Evolutionary conservation across 2,797 vertebrate species (phyloP), one percentile per base, ranked within the genome.

Genomic region (Distichodus sexfasciatus): DNA sequence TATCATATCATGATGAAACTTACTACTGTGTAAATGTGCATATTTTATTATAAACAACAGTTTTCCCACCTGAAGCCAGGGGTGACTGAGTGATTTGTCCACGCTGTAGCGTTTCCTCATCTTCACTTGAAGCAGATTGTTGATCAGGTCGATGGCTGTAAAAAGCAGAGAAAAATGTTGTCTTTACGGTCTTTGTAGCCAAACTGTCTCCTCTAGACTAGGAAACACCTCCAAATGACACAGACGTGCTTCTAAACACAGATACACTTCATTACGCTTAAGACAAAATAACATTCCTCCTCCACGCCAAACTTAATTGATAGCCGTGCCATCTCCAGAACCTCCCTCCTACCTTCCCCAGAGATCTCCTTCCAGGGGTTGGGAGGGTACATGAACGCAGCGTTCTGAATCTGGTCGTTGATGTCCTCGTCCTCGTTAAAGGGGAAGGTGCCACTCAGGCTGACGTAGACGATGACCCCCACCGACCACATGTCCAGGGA

Each of bases 401-500:
- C 96, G 4, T 98, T 98, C 88, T 98, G 95, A 81, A 98, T 98
- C 87, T 98, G 96, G 82, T 98, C 96, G 1, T 97, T 98, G 74
- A 98, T 98, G 84, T 98, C 96, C 83, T 98, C 96, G 50, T 98
- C 96, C 82, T 98, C 96, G 21, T 98, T 98, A 72, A 98, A 98
- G 2, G 96, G 96, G 84, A 98, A 98, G 0, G 96, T 98, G 72
- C 96, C 96, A 63, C 96, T 98, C 76, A 98, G 87, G 86, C 96
- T 98, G 72, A 98, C 96, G 0, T 98, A 98, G 81, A 98, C 90
- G 2, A 98, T 98, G 46, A 98, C 96, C 17, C 96, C 96, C 38
- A 98, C 96, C 0, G 96, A 98, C 96, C 96, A 98, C 96, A 98
- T 98, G 84, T 98, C 96, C 26, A 98, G 85, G 0, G 96, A 98